Conservation (phyloP, 1,140 invertebrate species). For the Nymphalis io region DNA sequence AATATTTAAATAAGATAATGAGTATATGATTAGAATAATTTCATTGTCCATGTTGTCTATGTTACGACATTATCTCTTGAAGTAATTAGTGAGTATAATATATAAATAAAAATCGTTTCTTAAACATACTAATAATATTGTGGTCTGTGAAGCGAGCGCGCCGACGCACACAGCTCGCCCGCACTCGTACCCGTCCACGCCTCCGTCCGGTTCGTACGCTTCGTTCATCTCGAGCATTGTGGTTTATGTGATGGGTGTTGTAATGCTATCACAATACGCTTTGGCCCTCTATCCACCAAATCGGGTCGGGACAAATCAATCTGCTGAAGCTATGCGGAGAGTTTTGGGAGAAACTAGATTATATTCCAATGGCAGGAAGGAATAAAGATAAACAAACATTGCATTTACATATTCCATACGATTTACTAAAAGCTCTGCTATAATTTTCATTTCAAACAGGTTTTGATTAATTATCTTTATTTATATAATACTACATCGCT, state of each 20-base stretch:
- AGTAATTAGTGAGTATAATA: neutral
- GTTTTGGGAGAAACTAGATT: too few relatives aligned
- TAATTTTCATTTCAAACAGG: too few relatives aligned
- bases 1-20: neutral
- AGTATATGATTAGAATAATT: neutral
- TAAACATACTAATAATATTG: slow-evolving; percentile 9
- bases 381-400: too few relatives aligned
- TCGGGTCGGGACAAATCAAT: too few relatives aligned
- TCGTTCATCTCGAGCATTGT: slow-evolving; percentile 2
- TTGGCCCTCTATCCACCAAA: neutral
- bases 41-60: neutral
- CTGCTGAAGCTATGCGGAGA: too few relatives aligned
- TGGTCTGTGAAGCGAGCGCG: slow-evolving; percentile 48
- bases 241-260: slow-evolving; percentile 23
- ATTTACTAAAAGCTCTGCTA: too few relatives aligned
- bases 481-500: too few relatives aligned
- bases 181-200: slow-evolving; percentile 81
- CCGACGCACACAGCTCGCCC: slow-evolving; percentile 53
- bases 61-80: neutral
- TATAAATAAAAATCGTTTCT: neutral
- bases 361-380: too few relatives aligned
- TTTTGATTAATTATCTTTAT: too few relatives aligned
- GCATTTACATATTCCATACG: too few relatives aligned
- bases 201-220: slow-evolving; percentile 79
- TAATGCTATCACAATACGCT: slow-evolving; percentile 13